Conservation (phyloP, 2,113 vertebrate species). For the Todiramphus chloris region DNA sequence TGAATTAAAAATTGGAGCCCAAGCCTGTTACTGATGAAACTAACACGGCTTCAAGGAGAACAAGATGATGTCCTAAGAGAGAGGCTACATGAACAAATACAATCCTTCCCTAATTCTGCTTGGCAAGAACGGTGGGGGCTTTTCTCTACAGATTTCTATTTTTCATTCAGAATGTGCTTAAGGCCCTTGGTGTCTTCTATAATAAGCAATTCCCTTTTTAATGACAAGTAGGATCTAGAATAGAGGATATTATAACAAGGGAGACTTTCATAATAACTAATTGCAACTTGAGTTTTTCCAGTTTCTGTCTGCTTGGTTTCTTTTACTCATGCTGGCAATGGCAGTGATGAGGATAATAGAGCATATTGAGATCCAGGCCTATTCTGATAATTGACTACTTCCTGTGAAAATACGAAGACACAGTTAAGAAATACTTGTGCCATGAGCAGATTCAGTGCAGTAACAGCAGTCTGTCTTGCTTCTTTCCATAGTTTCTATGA, state of each 20-base stretch:
- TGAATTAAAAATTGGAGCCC: neutral
- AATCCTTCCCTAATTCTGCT: neutral
- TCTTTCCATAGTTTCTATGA: neutral
- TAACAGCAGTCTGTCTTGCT: accelerated
- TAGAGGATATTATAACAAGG: neutral
- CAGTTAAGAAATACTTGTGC: neutral
- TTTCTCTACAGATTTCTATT: neutral
- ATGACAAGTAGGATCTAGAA: neutral
- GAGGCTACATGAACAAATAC: neutral
- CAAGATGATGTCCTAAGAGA: neutral
- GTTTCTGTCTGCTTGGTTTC: neutral
- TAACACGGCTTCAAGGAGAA: neutral
- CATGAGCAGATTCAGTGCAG: neutral
- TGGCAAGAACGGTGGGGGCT: neutral
- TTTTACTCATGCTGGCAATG: neutral
- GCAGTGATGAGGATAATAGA: neutral
- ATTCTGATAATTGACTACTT: neutral
- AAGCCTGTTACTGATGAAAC: neutral
- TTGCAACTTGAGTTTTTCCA: neutral
- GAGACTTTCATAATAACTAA: conserved; percentile 1
- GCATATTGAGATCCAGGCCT: neutral
- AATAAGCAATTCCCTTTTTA: conserved; percentile 3
- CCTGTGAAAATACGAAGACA: neutral
- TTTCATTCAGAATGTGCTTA: neutral
- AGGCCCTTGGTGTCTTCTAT: neutral